Percentiles rank a stretch among this genome's conserved stretches.
Evolutionary conservation across 2,888 invertebrate genomes (phyloP).

Genomic region (Arctia plantaginis): DNA sequence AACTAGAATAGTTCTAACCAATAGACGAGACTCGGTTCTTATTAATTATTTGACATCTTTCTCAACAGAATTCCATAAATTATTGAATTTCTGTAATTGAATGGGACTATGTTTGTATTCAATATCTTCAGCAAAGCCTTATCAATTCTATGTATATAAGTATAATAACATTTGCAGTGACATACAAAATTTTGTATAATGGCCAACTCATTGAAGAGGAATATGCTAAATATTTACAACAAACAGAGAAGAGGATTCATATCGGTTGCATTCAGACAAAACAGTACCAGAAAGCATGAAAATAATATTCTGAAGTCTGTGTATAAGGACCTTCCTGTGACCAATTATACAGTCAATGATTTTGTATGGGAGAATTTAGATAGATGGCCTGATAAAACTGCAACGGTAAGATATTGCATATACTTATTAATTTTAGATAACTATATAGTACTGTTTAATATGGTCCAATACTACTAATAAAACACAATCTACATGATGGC

Average conservation of each 20-base stretch:
- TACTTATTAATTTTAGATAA: not conserved
- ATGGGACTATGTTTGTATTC: not conserved
- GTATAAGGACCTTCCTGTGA: conserved; percentile 76
- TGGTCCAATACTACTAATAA: too few species aligned
- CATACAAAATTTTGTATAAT: conserved; percentile 22
- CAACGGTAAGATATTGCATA: conserved; percentile 83
- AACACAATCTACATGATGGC: too few species aligned
- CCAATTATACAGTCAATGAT: conserved; percentile 86
- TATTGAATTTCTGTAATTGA: not conserved
- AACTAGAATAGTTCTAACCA: not conserved
- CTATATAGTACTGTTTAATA: too few species aligned
- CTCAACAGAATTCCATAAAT: too few species aligned
- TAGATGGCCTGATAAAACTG: conserved; percentile 89
- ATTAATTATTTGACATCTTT: not conserved
- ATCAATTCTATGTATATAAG: not conserved
- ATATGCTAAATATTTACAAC: conserved; percentile 32
- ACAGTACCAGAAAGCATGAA: conserved; percentile 57
- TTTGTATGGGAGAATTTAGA: conserved; percentile 88
- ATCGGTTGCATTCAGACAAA: conserved; percentile 40
- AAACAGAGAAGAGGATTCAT: conserved; percentile 36
- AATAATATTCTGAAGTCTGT: conserved; percentile 79
- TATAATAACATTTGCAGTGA: conserved; percentile 6
- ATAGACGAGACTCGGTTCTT: not conserved
- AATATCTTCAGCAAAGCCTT: not conserved
- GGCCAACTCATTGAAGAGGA: conserved; percentile 38